Evolutionary conservation across 2,888 invertebrate species (phyloP).

Genomic region (Acleris holmiana): DNA sequence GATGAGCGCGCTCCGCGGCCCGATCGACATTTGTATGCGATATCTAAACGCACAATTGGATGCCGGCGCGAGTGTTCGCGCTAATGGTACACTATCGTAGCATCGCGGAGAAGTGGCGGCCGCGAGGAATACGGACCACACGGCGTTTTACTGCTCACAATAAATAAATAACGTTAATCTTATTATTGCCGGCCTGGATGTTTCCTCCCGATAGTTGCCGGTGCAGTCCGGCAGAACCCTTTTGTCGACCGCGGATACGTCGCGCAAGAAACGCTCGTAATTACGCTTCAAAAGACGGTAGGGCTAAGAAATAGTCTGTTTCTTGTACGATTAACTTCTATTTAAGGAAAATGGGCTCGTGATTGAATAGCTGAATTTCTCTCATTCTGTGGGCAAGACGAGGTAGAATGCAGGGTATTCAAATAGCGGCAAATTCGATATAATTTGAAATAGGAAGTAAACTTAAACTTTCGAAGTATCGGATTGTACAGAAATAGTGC

Average conservation of each 20-base stretch:
- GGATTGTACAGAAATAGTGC: neutral
- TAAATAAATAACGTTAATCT: conserved; percentile 71
- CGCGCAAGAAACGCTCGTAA: conserved; percentile 35
- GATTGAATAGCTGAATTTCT: conserved; percentile 34
- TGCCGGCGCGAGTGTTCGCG: conserved; percentile 82
- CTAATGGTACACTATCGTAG: conserved; percentile 83
- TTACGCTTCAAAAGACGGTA: conserved; percentile 34
- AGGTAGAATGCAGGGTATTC: conserved; percentile 10
- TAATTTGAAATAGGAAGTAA: neutral
- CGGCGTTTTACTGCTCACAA: conserved; percentile 69
- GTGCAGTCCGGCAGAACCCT: conserved; percentile 19
- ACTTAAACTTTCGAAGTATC: neutral
- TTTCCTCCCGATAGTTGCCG: conserved; percentile 29
- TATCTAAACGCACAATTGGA: conserved; percentile 84
- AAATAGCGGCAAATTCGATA: neutral
- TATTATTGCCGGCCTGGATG: conserved; percentile 42
- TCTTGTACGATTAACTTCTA: conserved; percentile 35
- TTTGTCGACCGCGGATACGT: conserved; percentile 33
- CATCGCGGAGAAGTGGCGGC: conserved; percentile 78
- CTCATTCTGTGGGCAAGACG: conserved; percentile 15
- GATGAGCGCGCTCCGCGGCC: conserved; percentile 68
- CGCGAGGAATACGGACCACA: conserved; percentile 76
- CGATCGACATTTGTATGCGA: conserved; percentile 84
- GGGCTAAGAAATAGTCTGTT: conserved; percentile 29
- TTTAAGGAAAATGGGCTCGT: conserved; percentile 36